Base-by-base conservation (phyloP, 2,797 vertebrate genomes). In the Gymnothorax javanicus region DNA sequence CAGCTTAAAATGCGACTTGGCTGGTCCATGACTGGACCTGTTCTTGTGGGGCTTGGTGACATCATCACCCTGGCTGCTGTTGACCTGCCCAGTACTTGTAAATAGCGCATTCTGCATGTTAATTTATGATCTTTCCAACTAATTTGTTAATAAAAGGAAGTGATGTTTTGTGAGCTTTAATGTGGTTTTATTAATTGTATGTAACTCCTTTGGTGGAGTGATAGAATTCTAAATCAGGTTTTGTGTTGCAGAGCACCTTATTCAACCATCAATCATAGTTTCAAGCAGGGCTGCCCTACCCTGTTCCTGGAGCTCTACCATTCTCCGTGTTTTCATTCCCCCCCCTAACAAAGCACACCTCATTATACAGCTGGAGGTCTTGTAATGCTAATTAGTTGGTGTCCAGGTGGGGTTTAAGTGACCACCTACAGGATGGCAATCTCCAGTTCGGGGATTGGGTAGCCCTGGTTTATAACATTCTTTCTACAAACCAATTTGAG, bases 121-220 rank as follows among this genome's bases (percentile, higher is more conserved):
- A 86, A 88, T 88, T 88, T 87, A 87, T 88, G 60, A 88, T 50
- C 83, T n/a, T 84, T 17, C 58, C 62, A 73, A 85, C 58, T 81
- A 64, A 71, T 86, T 82, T 85, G 73, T 84, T 56, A 60, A 82
- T 71, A 12, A 33, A 33, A 33, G 13, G 33, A 73, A 69, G 33
- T 27, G 52, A 77, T 85, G 50, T 71, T 84, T 85, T 88, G 50
- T 82, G 43, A 71, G 86, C 86, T 73, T 79, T 88, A 77, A 85
- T 85, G 60, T 85, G 86, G 84, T 85, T 60, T 62, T 7, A 62
- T 81, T 87, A 87, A 60, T 57, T 43, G 67, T 83, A 57, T 87
- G 67, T 84, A 83, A 83, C 25, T 60, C n/a, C 58, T 67, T 54
- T 79, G 81, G 82, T 43, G 69, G 69, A 11, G 8, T 25, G 25